A percentile compares a stretch with the other conserved stretches of the same genome.
Conservation (phyloP, 2,888 invertebrate genomes). For the Gari tellinella region DNA sequence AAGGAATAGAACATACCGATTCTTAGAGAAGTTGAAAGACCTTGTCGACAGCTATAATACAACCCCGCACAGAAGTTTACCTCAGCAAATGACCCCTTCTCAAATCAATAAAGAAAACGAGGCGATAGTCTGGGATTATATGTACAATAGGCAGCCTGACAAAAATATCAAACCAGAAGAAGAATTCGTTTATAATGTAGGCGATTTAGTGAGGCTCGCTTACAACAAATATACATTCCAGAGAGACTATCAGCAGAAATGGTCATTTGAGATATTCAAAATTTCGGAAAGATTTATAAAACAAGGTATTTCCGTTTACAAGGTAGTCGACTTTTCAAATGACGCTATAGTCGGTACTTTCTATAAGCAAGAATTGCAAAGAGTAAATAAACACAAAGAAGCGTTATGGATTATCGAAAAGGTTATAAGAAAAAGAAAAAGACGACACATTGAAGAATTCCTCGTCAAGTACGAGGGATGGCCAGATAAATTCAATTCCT, state of each 20-base stretch:
- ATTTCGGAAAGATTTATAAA: constrained; percentile 6
- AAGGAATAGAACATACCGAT: constrained; percentile 21
- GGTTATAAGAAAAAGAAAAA: no score
- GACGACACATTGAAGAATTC: no score
- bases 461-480: no score
- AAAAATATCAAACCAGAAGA: no score
- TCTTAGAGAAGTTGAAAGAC: no score
- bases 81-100: constrained; percentile 8
- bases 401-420: constrained; percentile 18
- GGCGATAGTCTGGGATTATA: constrained; percentile 24
- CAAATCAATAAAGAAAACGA: no score
- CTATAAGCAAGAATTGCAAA: constrained; percentile 22
- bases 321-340: no score
- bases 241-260: constrained; percentile 25
- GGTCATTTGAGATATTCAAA: no score
- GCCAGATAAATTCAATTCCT: constrained; percentile 27
- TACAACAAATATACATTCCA: constrained; percentile 18
- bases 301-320: no score
- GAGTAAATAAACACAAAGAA: constrained; percentile 15
- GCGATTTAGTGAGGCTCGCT: constrained; percentile 29
- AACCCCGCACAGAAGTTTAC: constrained; percentile 29
- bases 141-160: no score
- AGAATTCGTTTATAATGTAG: constrained; percentile 38
- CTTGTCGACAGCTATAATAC: no score
- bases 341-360: constrained; percentile 21